phyloP scores from a whole-genome alignment of 2,113 vertebrate species.

The Platanista minor region DNA sequence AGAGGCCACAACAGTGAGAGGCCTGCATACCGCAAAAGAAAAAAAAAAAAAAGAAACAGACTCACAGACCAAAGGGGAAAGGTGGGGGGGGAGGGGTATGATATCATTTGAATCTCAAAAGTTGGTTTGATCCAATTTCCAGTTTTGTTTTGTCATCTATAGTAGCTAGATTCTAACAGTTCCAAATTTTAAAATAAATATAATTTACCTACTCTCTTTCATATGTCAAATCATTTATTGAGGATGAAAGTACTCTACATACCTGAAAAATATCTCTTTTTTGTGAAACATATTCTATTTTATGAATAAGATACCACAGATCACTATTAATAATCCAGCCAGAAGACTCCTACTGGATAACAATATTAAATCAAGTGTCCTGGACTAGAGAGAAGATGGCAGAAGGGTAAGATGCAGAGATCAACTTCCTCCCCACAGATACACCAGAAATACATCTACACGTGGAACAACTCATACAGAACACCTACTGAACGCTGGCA shows the following conservation, averaged over 20 bases:
- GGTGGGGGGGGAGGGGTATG: too few relatives aligned
- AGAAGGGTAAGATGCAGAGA: too few relatives aligned
- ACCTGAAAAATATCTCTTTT: neutral
- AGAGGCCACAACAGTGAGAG: too few relatives aligned
- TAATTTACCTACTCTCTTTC: neutral
- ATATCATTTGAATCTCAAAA: neutral
- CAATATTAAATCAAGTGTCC: slow-evolving; percentile 48
- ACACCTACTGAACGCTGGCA: too few relatives aligned
- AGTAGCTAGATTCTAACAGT: neutral
- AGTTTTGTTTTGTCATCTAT: neutral
- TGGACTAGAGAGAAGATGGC: too few relatives aligned
- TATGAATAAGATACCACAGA: slow-evolving; percentile 10
- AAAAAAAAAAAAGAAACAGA: neutral
- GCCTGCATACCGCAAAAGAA: too few relatives aligned
- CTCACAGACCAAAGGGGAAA: neutral
- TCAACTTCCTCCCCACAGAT: too few relatives aligned
- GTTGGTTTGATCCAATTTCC: neutral
- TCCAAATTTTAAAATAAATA: neutral
- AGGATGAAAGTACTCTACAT: neutral
- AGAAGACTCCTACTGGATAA: slow-evolving; percentile 16
- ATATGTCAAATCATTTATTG: neutral
- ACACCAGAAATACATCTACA: too few relatives aligned
- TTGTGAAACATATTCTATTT: neutral
- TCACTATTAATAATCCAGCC: neutral
- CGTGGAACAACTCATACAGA: too few relatives aligned